phyloP scores from a whole-genome alignment of 2,113 vertebrate genomes.

The Oryzias melastigma region DNA sequence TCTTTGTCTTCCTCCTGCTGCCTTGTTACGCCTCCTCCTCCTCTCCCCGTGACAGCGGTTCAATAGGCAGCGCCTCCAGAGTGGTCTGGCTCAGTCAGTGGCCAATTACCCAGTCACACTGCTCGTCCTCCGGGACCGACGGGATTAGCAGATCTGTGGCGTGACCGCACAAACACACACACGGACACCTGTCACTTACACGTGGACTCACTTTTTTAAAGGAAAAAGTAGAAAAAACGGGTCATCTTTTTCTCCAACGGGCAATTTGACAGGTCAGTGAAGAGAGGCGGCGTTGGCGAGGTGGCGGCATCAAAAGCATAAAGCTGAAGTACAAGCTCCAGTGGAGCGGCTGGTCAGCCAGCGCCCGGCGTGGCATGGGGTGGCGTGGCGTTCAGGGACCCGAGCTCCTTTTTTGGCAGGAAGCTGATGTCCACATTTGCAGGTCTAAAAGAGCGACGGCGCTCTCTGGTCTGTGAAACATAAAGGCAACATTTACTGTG shows the following conservation, averaged over 20 bases:
- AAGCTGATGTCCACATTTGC: conserved; percentile 5
- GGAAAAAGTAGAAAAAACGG: conserved; percentile 1
- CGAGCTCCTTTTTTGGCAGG: not conserved
- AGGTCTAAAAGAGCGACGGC: too few relatives aligned
- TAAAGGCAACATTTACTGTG: not conserved
- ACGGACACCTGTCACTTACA: conserved; percentile 64
- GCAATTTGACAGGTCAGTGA: conserved; percentile 64
- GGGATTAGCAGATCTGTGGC: conserved; percentile 68
- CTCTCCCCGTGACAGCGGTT: conserved; percentile 57
- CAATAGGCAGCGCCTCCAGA: conserved; percentile 66
- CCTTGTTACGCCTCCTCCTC: conserved; percentile 40
- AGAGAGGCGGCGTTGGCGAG: conserved; percentile 32
- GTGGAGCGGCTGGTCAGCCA: conserved; percentile 37
- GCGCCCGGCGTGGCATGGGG: conserved; percentile 10
- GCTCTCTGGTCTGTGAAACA: too few relatives aligned
- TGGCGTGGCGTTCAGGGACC: conserved; percentile 25
- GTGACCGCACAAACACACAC: conserved; percentile 28
- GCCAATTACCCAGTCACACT: conserved; percentile 74
- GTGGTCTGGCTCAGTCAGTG: conserved; percentile 68
- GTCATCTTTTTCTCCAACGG: conserved; percentile 46
- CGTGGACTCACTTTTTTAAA: conserved; percentile 48
- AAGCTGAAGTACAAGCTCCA: conserved; percentile 48
- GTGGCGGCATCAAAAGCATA: conserved; percentile 53
- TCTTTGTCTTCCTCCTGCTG: conserved; percentile 16
- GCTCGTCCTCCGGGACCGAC: conserved; percentile 60